Evolutionary conservation across 2,888 invertebrate species (phyloP), one percentile per base, ranked within the genome.

Genomic region (Xestia xanthographa): DNA sequence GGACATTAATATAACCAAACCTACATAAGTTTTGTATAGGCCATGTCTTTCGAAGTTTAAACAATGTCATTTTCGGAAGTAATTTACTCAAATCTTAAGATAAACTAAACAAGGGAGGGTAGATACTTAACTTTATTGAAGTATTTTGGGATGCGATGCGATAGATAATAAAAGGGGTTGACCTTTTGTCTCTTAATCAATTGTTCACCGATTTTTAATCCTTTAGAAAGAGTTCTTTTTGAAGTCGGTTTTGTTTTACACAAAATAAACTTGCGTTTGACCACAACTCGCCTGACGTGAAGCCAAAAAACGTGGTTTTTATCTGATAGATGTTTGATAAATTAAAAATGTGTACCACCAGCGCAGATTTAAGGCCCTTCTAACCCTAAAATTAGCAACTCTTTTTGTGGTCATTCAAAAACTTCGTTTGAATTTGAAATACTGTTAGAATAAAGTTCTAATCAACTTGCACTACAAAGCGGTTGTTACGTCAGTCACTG

Each of bases 101-200:
- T 34, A 48, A 26, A 48, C 50, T 70, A 43, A 48, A 66, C 41
- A 34, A 69, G 2, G 26, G 20, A 79, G 60, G n/a, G 34, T 34
- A 34, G 34, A 68, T 65, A 74, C 73, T 77, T 77, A 67, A 67
- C 60, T 78, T 70, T 22, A 43, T 53, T 75, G 34, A 78, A 67
- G 72, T 43, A 66, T 73, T 73, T 60, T 14, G 43, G 60, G 60
- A 60, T 60, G 34, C 9, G 60, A 60, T 60, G 34, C 9, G 29
- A 60, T 60, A 34, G 20, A 60, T 60, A 34, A 34, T 34, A 56
- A 50, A 65, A 45, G 26, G 65, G 50, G n/a, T n/a, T 48, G 45
- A 43, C 5, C 45, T 34, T 48, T 79, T 72, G 48, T 72, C 56
- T 56, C 14, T 17, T n/a, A 68, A 26, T 26, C 2, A 67, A 73